A percentile compares a stretch with the other conserved stretches of the same genome.
Conservation (phyloP, 2,888 invertebrate genomes). For the Mesorhabditis sp. region DNA sequence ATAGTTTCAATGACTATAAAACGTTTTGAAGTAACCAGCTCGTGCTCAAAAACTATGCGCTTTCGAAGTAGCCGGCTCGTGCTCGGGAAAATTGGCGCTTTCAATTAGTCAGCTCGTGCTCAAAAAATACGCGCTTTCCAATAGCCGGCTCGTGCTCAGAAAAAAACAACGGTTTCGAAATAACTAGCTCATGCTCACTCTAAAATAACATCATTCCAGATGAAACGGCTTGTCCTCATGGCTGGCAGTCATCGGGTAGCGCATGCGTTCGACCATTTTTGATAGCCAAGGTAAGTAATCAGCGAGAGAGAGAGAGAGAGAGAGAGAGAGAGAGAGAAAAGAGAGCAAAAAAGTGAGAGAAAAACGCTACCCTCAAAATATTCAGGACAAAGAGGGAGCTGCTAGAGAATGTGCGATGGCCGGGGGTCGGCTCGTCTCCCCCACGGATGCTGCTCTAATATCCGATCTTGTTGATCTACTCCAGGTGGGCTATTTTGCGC, state of each 20-base stretch:
- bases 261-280: slow-evolving; percentile 35
- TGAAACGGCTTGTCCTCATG: slow-evolving; percentile 36
- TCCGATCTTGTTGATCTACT: neutral
- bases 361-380: neutral
- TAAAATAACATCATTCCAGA: slow-evolving; percentile 17
- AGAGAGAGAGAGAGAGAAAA: neutral
- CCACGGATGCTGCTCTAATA: neutral
- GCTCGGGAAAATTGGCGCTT: too few species aligned
- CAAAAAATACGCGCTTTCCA: too few species aligned
- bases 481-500: neutral
- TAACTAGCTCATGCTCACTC: too few species aligned
- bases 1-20: too few species aligned
- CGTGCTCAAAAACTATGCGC: too few species aligned
- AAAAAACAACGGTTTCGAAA: too few species aligned
- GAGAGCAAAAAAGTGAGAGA: neutral
- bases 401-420: neutral
- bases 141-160: too few species aligned
- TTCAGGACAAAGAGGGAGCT: slow-evolving; percentile 2
- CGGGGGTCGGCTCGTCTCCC: neutral
- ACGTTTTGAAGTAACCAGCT: too few species aligned
- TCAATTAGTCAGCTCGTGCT: too few species aligned
- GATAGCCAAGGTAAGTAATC: slow-evolving; percentile 18
- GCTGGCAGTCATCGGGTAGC: slow-evolving; percentile 37
- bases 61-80: too few species aligned
- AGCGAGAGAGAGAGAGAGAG: neutral